These are phyloP conservation scores for Pogoniulus pusillus DNA, from an alignment of 2,797 vertebrate genomes.

Conservation along the genomic window DNA sequence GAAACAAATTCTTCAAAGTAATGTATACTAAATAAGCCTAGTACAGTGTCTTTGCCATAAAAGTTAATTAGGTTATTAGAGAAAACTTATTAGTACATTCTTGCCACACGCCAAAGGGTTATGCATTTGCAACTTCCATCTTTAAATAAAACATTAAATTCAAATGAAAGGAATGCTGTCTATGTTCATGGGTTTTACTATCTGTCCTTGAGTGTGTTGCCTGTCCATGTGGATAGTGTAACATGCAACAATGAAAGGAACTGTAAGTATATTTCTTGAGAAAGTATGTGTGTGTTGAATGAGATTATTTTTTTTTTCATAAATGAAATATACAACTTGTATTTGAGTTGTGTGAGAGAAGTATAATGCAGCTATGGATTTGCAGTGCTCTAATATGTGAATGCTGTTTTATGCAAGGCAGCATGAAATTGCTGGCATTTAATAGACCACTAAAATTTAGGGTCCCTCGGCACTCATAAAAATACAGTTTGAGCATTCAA, in stretches of 20 bases:
- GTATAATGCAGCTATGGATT: slow-evolving; percentile 79
- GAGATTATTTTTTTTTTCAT: background rate
- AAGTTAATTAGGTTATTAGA: background rate
- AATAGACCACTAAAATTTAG: slow-evolving; percentile 88
- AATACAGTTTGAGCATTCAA: slow-evolving; percentile 87
- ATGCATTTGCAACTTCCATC: background rate
- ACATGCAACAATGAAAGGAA: slow-evolving; percentile 27
- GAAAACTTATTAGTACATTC: background rate
- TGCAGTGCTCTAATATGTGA: slow-evolving; percentile 78
- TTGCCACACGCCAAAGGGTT: background rate
- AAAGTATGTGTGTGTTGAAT: slow-evolving; percentile 60
- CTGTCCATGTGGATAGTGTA: background rate
- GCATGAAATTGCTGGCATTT: slow-evolving; percentile 87
- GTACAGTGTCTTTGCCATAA: background rate
- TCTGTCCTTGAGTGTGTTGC: background rate
- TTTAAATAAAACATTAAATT: background rate
- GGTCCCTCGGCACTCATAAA: slow-evolving; percentile 83
- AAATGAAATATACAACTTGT: slow-evolving; percentile 66
- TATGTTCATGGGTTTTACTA: background rate
- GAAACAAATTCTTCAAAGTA: background rate
- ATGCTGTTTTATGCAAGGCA: slow-evolving; percentile 86
- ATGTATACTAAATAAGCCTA: background rate
- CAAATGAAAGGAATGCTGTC: background rate
- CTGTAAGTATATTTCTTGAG: slow-evolving; percentile 3
- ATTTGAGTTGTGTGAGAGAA: slow-evolving; percentile 68